A percentile compares a stretch with the other conserved stretches of the same genome.
Conservation (phyloP, 2,888 invertebrate species). For the Cynaeus angustus region DNA sequence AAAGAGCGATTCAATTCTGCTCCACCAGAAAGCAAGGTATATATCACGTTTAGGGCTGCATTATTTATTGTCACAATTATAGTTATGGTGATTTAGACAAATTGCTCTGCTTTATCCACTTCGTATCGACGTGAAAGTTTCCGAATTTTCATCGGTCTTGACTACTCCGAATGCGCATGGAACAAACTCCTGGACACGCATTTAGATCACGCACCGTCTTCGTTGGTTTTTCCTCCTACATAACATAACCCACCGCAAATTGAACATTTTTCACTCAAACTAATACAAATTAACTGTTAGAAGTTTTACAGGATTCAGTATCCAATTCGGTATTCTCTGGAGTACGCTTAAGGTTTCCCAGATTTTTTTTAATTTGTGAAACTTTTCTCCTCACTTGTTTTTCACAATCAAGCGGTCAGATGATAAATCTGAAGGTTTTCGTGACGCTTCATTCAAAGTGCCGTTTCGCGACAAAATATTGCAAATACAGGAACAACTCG, state of each 20-base stretch:
- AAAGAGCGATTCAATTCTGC: slow-evolving; percentile 30
- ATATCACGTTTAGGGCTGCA: slow-evolving; percentile 20
- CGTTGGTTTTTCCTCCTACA: slow-evolving; percentile 21
- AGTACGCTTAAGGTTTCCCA: slow-evolving; percentile 24
- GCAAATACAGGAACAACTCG: neutral
- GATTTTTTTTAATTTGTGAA: slow-evolving; percentile 32
- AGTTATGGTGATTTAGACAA: slow-evolving; percentile 35
- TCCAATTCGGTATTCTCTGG: slow-evolving; percentile 33
- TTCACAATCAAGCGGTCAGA: slow-evolving; percentile 5
- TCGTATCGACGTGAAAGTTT: slow-evolving; percentile 29
- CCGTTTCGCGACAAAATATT: slow-evolving; percentile 11
- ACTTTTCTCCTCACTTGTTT: slow-evolving; percentile 5
- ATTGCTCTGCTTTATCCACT: slow-evolving; percentile 21
- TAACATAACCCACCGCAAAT: slow-evolving; percentile 15
- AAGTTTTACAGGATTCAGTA: slow-evolving; percentile 25
- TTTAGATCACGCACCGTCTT: slow-evolving; percentile 36
- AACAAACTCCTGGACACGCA: slow-evolving; percentile 26
- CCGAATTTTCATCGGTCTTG: slow-evolving; percentile 19
- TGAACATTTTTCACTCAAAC: slow-evolving; percentile 33
- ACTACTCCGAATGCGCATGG: slow-evolving; percentile 22
- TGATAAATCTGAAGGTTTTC: slow-evolving; percentile 19
- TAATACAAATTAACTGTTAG: slow-evolving; percentile 38
- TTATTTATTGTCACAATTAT: slow-evolving; percentile 33
- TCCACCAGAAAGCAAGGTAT: slow-evolving; percentile 16
- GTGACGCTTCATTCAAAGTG: slow-evolving; percentile 8